Conservation (phyloP, 2,797 vertebrate genomes). For the Fringilla coelebs region DNA sequence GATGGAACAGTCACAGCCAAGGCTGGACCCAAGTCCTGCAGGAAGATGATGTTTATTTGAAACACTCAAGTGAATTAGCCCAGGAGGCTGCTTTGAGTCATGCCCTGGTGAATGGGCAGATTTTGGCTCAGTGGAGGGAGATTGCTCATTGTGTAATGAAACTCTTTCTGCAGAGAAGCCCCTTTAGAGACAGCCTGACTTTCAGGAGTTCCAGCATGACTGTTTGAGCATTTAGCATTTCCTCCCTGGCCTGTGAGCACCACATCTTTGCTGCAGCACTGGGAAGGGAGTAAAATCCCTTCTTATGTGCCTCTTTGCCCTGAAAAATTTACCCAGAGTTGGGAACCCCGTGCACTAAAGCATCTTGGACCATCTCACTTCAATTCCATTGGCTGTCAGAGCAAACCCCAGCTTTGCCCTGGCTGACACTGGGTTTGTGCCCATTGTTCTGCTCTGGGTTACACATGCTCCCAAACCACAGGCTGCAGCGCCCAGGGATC, state of each 20-base stretch:
- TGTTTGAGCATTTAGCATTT: background rate
- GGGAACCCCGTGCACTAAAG: fast-evolving
- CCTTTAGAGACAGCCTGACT: background rate
- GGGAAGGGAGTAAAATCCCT: background rate
- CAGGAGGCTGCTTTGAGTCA: background rate
- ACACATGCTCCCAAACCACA: background rate
- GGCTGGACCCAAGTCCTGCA: background rate
- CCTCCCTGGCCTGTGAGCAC: background rate
- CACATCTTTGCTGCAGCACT: background rate
- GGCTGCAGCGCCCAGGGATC: background rate
- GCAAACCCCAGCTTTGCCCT: background rate
- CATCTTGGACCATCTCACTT: background rate
- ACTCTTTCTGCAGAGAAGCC: background rate
- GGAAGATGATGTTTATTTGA: background rate
- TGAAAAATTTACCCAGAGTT: background rate
- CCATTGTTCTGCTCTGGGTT: background rate
- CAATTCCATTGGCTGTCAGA: background rate
- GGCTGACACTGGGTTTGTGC: background rate
- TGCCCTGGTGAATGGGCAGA: background rate
- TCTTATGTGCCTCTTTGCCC: background rate
- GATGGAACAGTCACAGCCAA: background rate
- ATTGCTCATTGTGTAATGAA: background rate
- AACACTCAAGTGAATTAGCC: background rate
- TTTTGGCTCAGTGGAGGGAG: background rate
- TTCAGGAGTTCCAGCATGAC: background rate